phyloP scores from a whole-genome alignment of 2,888 invertebrate species.

The Sphaeridia pumilis region DNA sequence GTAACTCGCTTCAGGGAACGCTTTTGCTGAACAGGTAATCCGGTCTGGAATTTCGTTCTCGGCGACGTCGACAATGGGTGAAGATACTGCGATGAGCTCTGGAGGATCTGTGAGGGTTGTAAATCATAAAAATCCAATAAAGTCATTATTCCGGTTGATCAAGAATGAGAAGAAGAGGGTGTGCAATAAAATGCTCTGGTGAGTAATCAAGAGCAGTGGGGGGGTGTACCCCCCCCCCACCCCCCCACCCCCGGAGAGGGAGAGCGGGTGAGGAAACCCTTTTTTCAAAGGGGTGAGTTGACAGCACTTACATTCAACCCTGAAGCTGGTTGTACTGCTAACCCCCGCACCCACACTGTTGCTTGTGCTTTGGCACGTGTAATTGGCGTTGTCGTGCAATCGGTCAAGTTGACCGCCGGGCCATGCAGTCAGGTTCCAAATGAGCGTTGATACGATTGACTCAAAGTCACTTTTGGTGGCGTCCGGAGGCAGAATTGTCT shows the following conservation, averaged over 20 bases:
- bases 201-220: conserved; percentile 7
- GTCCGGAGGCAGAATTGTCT: conserved; percentile 57
- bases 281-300: too few species aligned
- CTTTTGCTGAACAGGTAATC: conserved; percentile 51
- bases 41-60: conserved; percentile 47
- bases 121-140: not conserved
- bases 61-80: conserved; percentile 38
- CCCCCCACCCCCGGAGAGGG: too few species aligned
- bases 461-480: conserved; percentile 74
- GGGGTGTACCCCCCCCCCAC: too few species aligned
- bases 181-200: not conserved
- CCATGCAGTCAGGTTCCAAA: conserved; percentile 81
- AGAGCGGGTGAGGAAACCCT: not conserved
- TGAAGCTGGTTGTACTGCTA: conserved; percentile 69
- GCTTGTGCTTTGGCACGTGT: conserved; percentile 66
- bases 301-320: conserved; percentile 83
- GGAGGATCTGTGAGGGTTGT: conserved; percentile 54
- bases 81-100: conserved; percentile 66
- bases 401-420: conserved; percentile 64
- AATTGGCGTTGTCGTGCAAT: conserved; percentile 62
- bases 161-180: not conserved
- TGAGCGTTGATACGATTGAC: conserved; percentile 72
- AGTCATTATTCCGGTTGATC: not conserved
- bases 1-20: conserved; percentile 54
- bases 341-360: conserved; percentile 70